Conservation (phyloP, 2,113 vertebrate genomes). For the Callorhinus ursinus region DNA sequence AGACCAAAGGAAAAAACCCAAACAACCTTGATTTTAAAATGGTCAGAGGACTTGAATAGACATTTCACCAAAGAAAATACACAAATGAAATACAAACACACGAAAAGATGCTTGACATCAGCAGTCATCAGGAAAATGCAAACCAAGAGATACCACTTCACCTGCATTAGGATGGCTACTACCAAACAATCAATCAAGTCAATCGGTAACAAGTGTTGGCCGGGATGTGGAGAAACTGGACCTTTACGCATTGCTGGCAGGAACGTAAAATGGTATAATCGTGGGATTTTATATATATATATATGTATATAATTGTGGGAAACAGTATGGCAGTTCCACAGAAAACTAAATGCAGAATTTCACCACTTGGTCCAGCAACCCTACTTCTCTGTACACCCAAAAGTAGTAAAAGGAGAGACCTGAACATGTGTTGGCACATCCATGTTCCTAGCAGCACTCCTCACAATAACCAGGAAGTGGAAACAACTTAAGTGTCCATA, state of each 20-base stretch:
- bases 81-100: background rate
- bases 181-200: background rate
- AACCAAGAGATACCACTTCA: background rate
- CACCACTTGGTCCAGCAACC: background rate
- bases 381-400: background rate
- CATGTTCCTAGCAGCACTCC: background rate
- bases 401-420: background rate
- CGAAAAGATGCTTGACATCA: background rate
- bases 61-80: background rate
- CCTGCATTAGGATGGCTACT: background rate
- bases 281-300: too few species aligned
- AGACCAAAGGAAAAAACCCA: too few species aligned
- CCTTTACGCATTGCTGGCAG: background rate
- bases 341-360: background rate
- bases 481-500: background rate
- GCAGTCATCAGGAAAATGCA: background rate
- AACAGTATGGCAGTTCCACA: background rate
- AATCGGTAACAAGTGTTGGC: background rate
- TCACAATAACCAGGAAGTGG: too few species aligned
- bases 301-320: background rate
- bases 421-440: background rate
- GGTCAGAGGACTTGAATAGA: background rate
- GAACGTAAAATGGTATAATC: too few species aligned
- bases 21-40: background rate
- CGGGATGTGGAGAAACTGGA: background rate